Evolutionary conservation across 1,140 invertebrate genomes (phyloP), one percentile per base, ranked within the genome.

Genomic region (Lucilia sericata): DNA sequence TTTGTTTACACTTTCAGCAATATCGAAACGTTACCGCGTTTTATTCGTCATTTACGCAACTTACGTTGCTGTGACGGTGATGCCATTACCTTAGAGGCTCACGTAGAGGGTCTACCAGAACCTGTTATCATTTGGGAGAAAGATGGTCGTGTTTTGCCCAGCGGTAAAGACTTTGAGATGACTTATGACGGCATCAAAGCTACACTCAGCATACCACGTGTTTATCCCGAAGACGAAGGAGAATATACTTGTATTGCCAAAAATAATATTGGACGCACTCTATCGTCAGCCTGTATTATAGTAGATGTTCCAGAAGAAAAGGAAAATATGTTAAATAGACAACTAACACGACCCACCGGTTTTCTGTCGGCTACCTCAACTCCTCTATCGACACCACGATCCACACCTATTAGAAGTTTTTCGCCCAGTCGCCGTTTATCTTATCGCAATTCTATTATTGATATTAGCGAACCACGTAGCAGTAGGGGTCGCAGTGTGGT

Each of bases 151-250:
- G 96, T 96, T 0, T 42, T 91, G 14, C 88, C 88, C 49, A 86
- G 86, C 70, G 88, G 96, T 80, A 94, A 94, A 74, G 93, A 93
- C 5, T 95, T 96, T 86, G 92, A 93, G 51, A 91, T 93, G 36
- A 93, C 94, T 21, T 94, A 93, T 86, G 94, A 96, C 82, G 95
- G 94, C 0, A 93, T 94, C 34, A 94, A 92, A 0, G 95, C 95
- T 2, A 93, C 93, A 21, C 91, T 97, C 34, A 93, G 92, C 83
- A 97, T 98, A 86, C 93, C 93, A 12, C 94, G 95, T 83, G 94
- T 97, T 19, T 96, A 95, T 86, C 95, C 96, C 0, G 96, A 97
- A 88, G 97, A 98, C 89, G 96, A 97, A 87, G 97, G 97, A n/a
- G 95, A 96, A 86, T 98, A 97, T 89, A 95, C 94, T 0, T 98